These are phyloP conservation scores for Parotocinclus haroldoi DNA, from an alignment of 2,797 vertebrate genomes.

Conservation along the genomic window DNA sequence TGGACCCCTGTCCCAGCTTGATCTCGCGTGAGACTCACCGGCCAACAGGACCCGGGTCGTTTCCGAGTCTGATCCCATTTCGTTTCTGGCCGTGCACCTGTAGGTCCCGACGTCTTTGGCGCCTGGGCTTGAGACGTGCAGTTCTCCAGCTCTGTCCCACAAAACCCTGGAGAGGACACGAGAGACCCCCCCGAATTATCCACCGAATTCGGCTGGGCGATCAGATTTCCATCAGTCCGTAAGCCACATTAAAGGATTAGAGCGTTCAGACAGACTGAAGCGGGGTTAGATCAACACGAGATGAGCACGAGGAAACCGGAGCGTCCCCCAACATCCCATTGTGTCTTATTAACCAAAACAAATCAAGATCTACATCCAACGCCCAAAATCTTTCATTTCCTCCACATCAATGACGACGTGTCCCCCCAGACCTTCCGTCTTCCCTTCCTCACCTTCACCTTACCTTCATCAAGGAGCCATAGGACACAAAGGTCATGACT, in stretches of 20 bases:
- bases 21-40: constrained; percentile 63
- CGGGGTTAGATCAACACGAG: constrained; percentile 37
- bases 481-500: too few relatives aligned
- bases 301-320: constrained; percentile 35
- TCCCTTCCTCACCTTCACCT: constrained; percentile 2
- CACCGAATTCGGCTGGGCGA: constrained; percentile 12
- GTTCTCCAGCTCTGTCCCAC: constrained; percentile 62
- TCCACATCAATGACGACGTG: constrained; percentile 31
- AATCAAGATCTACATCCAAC: neutral
- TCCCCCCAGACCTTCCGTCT: constrained; percentile 14
- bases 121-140: constrained; percentile 73
- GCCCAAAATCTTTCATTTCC: constrained; percentile 47
- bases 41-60: constrained; percentile 70
- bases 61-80: constrained; percentile 73
- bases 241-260: constrained; percentile 40
- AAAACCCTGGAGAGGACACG: constrained; percentile 59
- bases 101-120: constrained; percentile 78
- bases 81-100: constrained; percentile 71
- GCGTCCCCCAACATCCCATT: constrained; percentile 15
- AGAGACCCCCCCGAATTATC: constrained; percentile 20
- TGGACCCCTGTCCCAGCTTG: neutral
- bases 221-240: constrained; percentile 27
- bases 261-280: constrained; percentile 12
- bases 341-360: neutral
- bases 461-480: constrained; percentile 5